A percentile compares a stretch with the other conserved stretches of the same genome.
Conservation (phyloP, 2,797 vertebrate genomes). For the Tokudaia muenninki region DNA sequence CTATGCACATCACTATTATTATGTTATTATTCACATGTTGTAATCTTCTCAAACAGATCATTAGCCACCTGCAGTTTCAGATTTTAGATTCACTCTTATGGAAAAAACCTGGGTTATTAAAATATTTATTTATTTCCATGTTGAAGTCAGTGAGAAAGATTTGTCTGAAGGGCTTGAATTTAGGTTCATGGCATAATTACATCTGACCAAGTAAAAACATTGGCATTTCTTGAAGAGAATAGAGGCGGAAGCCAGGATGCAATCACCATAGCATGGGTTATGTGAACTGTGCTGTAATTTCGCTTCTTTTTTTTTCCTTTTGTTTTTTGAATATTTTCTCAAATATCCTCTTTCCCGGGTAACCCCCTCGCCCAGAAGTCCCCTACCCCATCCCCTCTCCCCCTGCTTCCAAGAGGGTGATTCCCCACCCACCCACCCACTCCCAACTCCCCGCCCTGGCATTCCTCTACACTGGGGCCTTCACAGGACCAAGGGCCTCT, state of each 20-base stretch:
- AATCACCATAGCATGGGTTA: neutral
- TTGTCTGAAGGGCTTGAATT: neutral
- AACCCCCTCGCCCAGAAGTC: too few relatives aligned
- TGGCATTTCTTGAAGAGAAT: slow-evolving; percentile 19
- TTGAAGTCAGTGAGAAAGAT: slow-evolving; percentile 14
- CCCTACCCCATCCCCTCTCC: too few relatives aligned
- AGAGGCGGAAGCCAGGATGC: neutral
- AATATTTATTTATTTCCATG: slow-evolving; percentile 46
- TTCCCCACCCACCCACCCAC: too few relatives aligned
- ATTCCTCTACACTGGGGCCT: too few relatives aligned
- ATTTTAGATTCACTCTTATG: neutral
- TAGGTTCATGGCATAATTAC: neutral
- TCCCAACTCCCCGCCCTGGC: too few relatives aligned
- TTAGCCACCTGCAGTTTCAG: slow-evolving; percentile 55
- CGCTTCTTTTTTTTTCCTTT: neutral
- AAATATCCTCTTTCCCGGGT: too few relatives aligned
- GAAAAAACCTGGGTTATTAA: slow-evolving; percentile 59
- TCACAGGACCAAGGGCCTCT: too few relatives aligned
- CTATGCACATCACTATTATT: slow-evolving; percentile 46
- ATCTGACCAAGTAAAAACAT: slow-evolving; percentile 23
- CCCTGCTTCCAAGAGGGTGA: too few relatives aligned
- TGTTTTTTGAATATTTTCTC: too few relatives aligned
- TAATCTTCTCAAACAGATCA: slow-evolving; percentile 42
- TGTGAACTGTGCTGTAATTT: neutral
- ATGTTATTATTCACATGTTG: slow-evolving; percentile 55